A percentile compares a stretch with the other conserved stretches of the same genome.
These are phyloP conservation scores for Drosophila merina DNA, from an alignment of 2,888 invertebrate species.

Conservation along the genomic window DNA sequence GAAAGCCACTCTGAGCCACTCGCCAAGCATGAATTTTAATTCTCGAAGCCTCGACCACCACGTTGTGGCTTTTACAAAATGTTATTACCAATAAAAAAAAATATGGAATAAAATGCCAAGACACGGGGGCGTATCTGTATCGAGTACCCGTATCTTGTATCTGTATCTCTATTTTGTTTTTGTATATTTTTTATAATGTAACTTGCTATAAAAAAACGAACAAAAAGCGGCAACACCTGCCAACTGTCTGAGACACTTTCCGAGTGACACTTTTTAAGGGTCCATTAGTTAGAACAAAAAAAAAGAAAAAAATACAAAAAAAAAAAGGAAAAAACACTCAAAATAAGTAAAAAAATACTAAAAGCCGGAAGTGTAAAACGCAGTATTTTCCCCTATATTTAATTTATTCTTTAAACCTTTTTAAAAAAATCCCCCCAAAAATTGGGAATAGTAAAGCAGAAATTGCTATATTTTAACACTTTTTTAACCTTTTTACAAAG, in stretches of 20 bases:
- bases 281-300: background rate
- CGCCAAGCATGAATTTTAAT: constrained; percentile 64
- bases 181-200: background rate
- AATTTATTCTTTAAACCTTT: too few species aligned
- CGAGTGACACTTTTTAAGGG: background rate
- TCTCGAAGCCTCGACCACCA: constrained; percentile 39
- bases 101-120: constrained; percentile 11
- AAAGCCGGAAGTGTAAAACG: too few species aligned
- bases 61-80: constrained; percentile 74
- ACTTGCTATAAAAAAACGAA: constrained; percentile 28
- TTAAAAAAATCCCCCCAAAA: too few species aligned
- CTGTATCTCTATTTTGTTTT: background rate
- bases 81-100: constrained; percentile 74
- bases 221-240: constrained; percentile 62
- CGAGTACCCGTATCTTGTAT: too few species aligned
- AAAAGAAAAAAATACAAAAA: too few species aligned
- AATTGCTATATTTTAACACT: too few species aligned
- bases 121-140: constrained; percentile 11
- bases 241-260: constrained; percentile 25
- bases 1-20: constrained; percentile 23
- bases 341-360: too few species aligned
- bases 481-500: too few species aligned
- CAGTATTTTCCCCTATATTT: too few species aligned
- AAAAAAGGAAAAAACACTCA: too few species aligned
- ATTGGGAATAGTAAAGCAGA: too few species aligned